Conservation (phyloP, 2,113 vertebrate genomes). For the Athene noctua region DNA sequence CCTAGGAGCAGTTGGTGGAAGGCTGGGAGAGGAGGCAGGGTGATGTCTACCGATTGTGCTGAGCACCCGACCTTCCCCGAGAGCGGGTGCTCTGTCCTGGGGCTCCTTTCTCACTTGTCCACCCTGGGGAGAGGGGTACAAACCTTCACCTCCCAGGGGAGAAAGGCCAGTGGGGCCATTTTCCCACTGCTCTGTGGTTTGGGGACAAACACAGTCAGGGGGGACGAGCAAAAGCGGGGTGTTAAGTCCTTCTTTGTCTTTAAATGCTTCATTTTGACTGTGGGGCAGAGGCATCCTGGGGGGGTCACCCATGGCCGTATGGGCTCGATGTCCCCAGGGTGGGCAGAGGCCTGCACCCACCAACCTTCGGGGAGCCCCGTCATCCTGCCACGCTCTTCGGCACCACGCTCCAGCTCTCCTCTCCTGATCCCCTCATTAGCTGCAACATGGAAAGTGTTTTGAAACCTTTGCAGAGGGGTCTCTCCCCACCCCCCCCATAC, state of each 20-base stretch:
- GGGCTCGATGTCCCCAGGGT: accelerated
- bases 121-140: neutral
- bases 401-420: neutral
- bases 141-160: neutral
- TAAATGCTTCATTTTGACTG: neutral
- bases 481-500: neutral
- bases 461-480: slow-evolving; percentile 32
- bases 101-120: neutral
- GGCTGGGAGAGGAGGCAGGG: neutral
- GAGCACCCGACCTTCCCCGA: neutral
- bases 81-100: neutral
- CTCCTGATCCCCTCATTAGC: slow-evolving; percentile 48
- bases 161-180: too few species aligned
- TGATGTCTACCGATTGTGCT: neutral
- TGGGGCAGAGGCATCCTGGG: accelerated
- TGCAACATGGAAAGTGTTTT: neutral
- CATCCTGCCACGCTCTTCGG: accelerated
- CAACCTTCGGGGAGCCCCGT: accelerated
- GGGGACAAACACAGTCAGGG: neutral
- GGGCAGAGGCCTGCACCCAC: neutral
- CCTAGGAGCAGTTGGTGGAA: neutral
- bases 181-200: accelerated
- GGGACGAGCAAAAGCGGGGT: accelerated
- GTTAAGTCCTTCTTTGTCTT: neutral
- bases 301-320: accelerated